Evolutionary conservation across 2,797 vertebrate species (phyloP), one percentile per base, ranked within the genome.

Genomic region (Pseudomugil tenellus): DNA sequence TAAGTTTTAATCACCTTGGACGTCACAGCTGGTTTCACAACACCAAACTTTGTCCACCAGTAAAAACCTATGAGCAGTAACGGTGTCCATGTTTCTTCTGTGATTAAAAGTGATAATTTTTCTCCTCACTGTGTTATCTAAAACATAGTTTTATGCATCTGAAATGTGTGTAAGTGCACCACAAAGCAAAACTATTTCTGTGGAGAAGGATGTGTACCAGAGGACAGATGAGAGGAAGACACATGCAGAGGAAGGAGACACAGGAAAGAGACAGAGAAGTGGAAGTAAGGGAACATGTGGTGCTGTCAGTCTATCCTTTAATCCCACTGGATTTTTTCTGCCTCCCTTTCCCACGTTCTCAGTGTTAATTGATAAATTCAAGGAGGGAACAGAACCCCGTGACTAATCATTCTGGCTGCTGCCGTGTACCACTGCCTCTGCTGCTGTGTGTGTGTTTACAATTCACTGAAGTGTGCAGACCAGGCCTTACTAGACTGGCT

Each of bases 351-450:
- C 94, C 94, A 94, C 89, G 92, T 94, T 92, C 90, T 79, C 81
- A 85, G 91, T 91, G 91, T 92, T 95, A 94, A 95, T 94, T 94
- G 94, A 94, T 94, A 92, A 93, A 94, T 93, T 88, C 83, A 83
- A 84, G 80, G 80, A 90, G 87, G 90, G 84, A 91, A 91, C 35
- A 41, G 74, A 84, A 91, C 76, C 90, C 87, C 80, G 76, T 93
- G 90, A 93, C 91, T 85, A 92, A 93, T 93, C 75, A 75, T 76
- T 75, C 80, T 84, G 82, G 84, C 90, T 89, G 83, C 77, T 85
- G 85, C 49, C 81, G 78, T 55, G 60, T 73, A 76, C 21, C 14
- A 16, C 37, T 39, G 37, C 35, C 16, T 13, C 37, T 61, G 32
- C 46, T 43, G 56, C 43, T 62, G 64, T 75, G 74, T 59, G 60